These are phyloP conservation scores for Gasterosteus aculeatus DNA, from an alignment of 2,113 vertebrate species.

Conservation along the genomic window DNA sequence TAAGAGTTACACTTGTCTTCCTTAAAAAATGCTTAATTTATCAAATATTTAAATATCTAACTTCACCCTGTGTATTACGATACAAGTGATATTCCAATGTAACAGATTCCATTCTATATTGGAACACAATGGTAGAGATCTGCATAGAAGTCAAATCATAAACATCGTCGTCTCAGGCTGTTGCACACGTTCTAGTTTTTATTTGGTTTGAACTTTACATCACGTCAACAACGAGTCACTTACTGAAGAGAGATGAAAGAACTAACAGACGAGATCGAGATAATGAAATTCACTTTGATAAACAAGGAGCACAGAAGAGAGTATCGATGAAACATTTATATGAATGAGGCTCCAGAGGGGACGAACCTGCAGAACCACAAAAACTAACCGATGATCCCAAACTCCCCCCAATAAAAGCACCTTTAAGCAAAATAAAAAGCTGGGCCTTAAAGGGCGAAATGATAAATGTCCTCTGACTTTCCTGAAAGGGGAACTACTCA, in stretches of 20 bases:
- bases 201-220: constrained; percentile 64
- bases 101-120: too few species aligned
- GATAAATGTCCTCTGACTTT: too few species aligned
- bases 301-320: constrained; percentile 44
- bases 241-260: constrained; percentile 29
- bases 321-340: constrained; percentile 14
- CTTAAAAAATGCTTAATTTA: background rate
- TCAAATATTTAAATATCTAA: background rate
- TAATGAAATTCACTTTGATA: constrained; percentile 57
- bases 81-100: too few species aligned
- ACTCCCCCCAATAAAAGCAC: background rate
- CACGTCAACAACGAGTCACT: constrained; percentile 31
- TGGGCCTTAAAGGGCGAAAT: too few species aligned
- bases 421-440: too few species aligned
- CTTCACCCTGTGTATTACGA: background rate
- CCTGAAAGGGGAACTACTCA: too few species aligned
- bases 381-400: constrained; percentile 21
- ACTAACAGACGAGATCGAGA: too few species aligned
- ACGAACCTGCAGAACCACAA: constrained; percentile 34
- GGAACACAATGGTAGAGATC: too few species aligned
- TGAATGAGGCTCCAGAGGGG: constrained; percentile 26
- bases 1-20: background rate
- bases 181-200: constrained; percentile 54
- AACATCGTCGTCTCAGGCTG: background rate
- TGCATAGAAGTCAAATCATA: background rate